Evolutionary conservation across 2,888 invertebrate genomes (phyloP), one percentile per base, ranked within the genome.

Genomic region (Schrankia costaestrigalis): DNA sequence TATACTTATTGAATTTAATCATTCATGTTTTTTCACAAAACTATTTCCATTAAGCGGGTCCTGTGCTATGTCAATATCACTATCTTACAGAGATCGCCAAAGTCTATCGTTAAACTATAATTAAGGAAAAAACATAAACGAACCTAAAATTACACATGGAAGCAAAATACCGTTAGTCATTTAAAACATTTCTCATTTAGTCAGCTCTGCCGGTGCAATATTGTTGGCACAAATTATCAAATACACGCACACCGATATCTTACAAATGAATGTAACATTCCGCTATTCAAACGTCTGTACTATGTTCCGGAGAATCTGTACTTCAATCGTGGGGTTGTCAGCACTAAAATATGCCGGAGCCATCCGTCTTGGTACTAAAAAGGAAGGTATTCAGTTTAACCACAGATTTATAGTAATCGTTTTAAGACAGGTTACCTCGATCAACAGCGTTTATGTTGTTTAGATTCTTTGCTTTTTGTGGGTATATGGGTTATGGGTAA

Each of bases 161-260:
- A 9, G 11, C 9, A 13, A n/a, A 13, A 26, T 35, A 25, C 53
- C 46, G 53, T 42, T 55, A 42, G 6, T 26, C 24, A 18, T 42
- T 41, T 26, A 36, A 27, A 44, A 35, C 29, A 50, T 54, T 53
- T 44, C 27, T 33, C 45, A 46, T 44, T 48, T 46, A 42, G 27
- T 19, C n/a, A n/a, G n/a, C n/a, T n/a, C n/a, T 25, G 24, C 15
- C 3, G 30, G 31, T 43, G 43, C 34, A 41, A 40, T 55, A 44
- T 44, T 40, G 37, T 40, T 41, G 30, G 35, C 25, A 37, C 37
- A 45, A 55, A 50, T 36, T 26, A 46, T 37, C 32, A 33, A 26
- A 31, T 42, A 40, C 35, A 45, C 44, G 36, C 38, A 33, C 11
- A 28, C 23, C 29, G 36, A 25, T 26, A 31, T 40, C 35, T 25